Evolutionary conservation across 2,113 vertebrate species (phyloP), one percentile per base, ranked within the genome.

Genomic region (Hyla sarda): DNA sequence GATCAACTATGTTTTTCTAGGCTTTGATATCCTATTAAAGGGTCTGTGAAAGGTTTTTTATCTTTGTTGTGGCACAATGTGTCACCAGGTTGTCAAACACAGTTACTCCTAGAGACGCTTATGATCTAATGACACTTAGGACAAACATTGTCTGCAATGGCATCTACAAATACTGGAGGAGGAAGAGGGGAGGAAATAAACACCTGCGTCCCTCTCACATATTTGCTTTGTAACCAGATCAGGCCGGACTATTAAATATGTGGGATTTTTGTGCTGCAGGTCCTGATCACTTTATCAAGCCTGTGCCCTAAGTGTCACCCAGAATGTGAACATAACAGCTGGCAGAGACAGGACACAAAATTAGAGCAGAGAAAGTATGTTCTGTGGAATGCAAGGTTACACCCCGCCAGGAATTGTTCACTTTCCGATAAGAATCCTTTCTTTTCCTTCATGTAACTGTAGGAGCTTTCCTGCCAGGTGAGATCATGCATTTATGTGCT

Each of bases 351-450:
- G 12, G 48, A n/a, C 54, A 41, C 21, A 5, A 14, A 30, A 32
- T 6, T 30, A 2, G 25, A 58, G 76, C 37, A 58, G 76, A 56
- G 50, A 79, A 73, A 56, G 67, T 41, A 11, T 25, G 34, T 17
- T 14, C 34, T 30, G 45, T 50, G 80, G 52, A 73, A 83, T 56
- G 47, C 52, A 47, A 23, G 69, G 69, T n/a, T 62, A 47, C 69
- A 58, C 52, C 82, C 71, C 37, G 4, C 23, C 82, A 23, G 71
- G 52, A 75, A 75, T 60, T 47, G 82, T 84, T 84, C 23, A 21
- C 19, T 71, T 71, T 11, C 17, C 10, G 81, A 71, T 82, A 58
- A 73, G 67, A 83, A 25, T 12, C 32, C 32, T 83, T 72, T 83
- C 81, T 48, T 72, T 83, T 21, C 82, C 47, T 34, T 19, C 65